Evolutionary conservation across 2,113 vertebrate genomes (phyloP).

Genomic region (Microtus montanus): DNA sequence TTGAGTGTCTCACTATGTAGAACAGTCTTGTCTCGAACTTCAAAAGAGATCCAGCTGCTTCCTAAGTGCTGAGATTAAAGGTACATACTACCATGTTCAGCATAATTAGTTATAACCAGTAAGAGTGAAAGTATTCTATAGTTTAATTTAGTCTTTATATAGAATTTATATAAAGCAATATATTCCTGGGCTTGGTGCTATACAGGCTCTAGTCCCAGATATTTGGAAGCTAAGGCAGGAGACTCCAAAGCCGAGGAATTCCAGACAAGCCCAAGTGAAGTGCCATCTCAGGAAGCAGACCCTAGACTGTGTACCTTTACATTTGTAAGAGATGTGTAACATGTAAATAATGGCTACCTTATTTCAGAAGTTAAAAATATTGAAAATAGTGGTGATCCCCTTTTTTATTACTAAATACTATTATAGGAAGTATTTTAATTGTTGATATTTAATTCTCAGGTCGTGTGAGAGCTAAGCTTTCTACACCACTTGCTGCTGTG

Average conservation of each 20-base stretch:
- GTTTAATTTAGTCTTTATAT: constrained; percentile 24
- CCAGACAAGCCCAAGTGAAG: neutral
- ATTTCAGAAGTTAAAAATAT: constrained; percentile 32
- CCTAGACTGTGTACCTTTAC: neutral
- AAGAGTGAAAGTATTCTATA: constrained; percentile 36
- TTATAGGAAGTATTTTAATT: constrained; percentile 46
- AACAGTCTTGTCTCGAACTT: neutral
- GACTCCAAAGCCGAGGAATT: neutral
- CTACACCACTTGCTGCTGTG: constrained; percentile 85
- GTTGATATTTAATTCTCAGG: constrained; percentile 83
- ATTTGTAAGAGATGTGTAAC: constrained; percentile 37
- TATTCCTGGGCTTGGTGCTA: neutral
- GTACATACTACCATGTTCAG: neutral
- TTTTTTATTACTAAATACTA: neutral
- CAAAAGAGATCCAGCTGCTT: neutral
- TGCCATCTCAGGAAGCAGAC: neutral
- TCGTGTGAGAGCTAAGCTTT: constrained; percentile 93
- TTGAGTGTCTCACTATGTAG: neutral
- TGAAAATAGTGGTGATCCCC: constrained; percentile 13
- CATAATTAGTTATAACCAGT: neutral
- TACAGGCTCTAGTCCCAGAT: neutral
- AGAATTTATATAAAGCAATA: neutral
- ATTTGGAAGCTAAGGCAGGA: neutral
- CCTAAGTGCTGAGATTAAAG: neutral
- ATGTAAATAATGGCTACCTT: constrained; percentile 9